Conservation (phyloP, 92 coral and sea anemone species). For the Palythoa grandiflora region DNA sequence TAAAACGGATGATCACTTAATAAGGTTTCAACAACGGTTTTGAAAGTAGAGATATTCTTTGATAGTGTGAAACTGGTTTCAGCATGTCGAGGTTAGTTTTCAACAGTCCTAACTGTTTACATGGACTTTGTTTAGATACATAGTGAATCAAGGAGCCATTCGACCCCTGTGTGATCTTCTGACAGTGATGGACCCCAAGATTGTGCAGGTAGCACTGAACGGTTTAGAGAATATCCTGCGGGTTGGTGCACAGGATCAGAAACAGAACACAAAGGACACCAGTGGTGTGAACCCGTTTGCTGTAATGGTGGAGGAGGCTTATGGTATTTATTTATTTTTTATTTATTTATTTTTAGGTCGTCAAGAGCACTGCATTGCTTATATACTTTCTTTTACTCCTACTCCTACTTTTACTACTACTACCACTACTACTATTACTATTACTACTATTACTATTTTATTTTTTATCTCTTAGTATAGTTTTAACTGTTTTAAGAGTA, state of each 20-base stretch:
- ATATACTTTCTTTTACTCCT: no score
- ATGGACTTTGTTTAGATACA: conserved; percentile 67
- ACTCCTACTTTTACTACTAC: no score
- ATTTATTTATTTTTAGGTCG: conserved; percentile 1
- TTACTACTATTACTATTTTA: no score
- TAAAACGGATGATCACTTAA: no score
- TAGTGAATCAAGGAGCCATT: conserved; percentile 93
- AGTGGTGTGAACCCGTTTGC: conserved; percentile 87
- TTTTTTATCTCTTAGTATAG: no score
- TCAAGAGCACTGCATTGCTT: background rate
- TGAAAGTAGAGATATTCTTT: no score
- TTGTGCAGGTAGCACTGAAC: conserved; percentile 95
- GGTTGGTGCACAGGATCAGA: conserved; percentile 77
- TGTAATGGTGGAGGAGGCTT: conserved; percentile 93
- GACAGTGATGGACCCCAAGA: conserved; percentile 94
- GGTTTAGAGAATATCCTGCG: conserved; percentile 94
- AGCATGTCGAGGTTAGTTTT: no score
- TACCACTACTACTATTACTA: no score
- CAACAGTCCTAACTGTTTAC: no score
- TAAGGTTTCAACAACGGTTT: no score
- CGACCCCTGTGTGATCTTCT: conserved; percentile 93
- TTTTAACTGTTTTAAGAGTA: no score
- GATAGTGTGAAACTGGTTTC: no score
- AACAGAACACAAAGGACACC: conserved; percentile 54
- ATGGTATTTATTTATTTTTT: conserved; percentile 59